Evolutionary conservation across 2,888 invertebrate species (phyloP), one percentile per base, ranked within the genome.

Genomic region (Maniola hyperantus): DNA sequence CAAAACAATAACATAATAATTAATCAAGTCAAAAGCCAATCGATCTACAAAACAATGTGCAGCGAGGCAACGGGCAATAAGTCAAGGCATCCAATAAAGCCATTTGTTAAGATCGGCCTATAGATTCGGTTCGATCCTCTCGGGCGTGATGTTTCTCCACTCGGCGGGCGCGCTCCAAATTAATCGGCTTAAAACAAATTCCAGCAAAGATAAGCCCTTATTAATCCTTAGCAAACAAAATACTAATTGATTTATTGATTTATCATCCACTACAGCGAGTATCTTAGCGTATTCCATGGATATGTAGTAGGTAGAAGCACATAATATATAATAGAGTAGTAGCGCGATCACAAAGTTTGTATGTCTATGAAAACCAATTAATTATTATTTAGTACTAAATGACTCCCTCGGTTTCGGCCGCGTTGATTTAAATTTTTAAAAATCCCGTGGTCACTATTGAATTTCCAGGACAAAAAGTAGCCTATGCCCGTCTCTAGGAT

Each of bases 101-200:
- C 81, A 84, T 89, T 88, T 83, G 83, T 88, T 85, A 83, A 84
- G 84, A 83, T 81, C 78, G 77, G 77, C 76, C 77, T 77, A 76
- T 77, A 77, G 78, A 74, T 71, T 72, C 70, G 68, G 70, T 69
- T 58, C 51, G 62, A 71, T 69, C 69, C 76, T 74, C 76, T 78
- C 71, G 76, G 76, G 75, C 74, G 74, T 75, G 78, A 77, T 81
- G 80, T 74, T 79, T 76, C 74, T 59, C 77, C 71, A 73, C 72
- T 77, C 72, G 77, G 81, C 74, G 74, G 77, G 76, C 75, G 76
- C 79, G 62, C 75, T 82, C 74, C 72, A 83, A 82, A 85, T 84
- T 83, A 82, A 84, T 84, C 77, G 79, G 74, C 76, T 77, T 75
- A 75, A 68, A 68, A 66, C 65, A 67, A 68, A 70, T 66, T 58